Evolutionary conservation across 1,140 invertebrate genomes (phyloP).

Genomic region (Trichonephila clavata): DNA sequence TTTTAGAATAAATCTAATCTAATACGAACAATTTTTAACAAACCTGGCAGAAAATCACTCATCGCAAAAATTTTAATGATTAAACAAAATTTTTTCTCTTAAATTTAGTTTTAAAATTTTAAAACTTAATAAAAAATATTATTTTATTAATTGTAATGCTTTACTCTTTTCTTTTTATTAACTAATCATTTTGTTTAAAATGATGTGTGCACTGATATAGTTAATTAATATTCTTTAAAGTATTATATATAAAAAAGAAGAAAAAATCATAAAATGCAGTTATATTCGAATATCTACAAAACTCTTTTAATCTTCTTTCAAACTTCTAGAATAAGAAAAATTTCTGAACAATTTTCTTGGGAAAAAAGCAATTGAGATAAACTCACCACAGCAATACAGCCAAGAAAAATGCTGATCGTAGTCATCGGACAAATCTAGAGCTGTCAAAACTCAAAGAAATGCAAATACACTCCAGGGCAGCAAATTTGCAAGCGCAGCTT

Average conservation of each 20-base stretch:
- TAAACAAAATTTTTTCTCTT: too few relatives aligned
- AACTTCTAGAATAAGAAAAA: not conserved
- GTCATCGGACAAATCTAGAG: constrained; percentile 22
- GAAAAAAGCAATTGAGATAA: not conserved
- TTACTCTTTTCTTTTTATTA: not conserved
- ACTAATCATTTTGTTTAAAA: not conserved
- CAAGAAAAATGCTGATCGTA: constrained; percentile 13
- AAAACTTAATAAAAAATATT: not conserved
- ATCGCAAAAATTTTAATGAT: too few relatives aligned
- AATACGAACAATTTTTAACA: too few relatives aligned
- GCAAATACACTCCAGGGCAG: not conserved
- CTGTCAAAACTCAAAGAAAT: constrained; percentile 22
- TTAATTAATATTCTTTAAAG: too few relatives aligned
- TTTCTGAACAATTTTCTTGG: not conserved
- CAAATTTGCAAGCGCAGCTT: constrained; percentile 25
- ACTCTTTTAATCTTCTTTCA: not conserved
- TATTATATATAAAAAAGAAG: too few relatives aligned
- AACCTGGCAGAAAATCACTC: too few relatives aligned
- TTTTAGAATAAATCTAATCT: too few relatives aligned
- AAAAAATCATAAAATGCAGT: not conserved
- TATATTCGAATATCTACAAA: not conserved
- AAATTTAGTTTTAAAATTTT: not conserved
- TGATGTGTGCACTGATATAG: too few relatives aligned
- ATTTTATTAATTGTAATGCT: not conserved
- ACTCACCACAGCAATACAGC: constrained; percentile 61